Evolutionary conservation across 2,888 invertebrate species (phyloP).

Genomic region (Scaeva pyrastri): DNA sequence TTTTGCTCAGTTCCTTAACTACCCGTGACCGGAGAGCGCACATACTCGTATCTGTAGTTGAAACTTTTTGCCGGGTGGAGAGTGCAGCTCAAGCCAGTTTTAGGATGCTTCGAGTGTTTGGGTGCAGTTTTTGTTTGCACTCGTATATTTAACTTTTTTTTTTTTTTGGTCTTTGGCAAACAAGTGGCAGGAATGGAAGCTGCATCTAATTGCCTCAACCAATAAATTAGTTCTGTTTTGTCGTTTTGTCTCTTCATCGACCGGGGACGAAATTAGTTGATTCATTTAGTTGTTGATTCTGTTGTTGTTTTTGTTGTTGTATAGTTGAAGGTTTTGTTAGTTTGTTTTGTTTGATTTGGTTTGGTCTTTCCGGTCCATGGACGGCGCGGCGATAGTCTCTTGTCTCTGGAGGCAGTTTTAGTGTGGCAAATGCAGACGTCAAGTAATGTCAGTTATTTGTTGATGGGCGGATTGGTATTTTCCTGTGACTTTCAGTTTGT

Average conservation of each 20-base stretch:
- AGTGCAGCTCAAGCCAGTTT: constrained; percentile 53
- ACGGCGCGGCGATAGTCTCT: constrained; percentile 14
- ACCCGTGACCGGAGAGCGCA: constrained; percentile 41
- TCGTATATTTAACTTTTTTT: not conserved
- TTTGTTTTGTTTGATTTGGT: constrained; percentile 24
- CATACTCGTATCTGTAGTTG: constrained; percentile 1
- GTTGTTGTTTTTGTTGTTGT: not conserved
- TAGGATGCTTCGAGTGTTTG: constrained; percentile 50
- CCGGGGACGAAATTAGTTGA: constrained; percentile 70
- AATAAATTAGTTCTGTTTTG: constrained; percentile 72
- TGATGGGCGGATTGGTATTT: constrained; percentile 75
- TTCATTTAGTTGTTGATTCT: constrained; percentile 66
- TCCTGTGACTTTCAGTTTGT: constrained; percentile 53
- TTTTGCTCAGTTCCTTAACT: constrained; percentile 20
- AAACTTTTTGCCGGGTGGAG: not conserved
- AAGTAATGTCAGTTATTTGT: constrained; percentile 73
- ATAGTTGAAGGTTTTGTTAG: too few relatives aligned
- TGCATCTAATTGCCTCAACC: constrained; percentile 74
- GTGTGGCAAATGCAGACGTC: constrained; percentile 76
- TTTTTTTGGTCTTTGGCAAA: constrained; percentile 39
- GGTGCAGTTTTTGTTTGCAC: constrained; percentile 41
- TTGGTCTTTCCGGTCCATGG: constrained; percentile 66
- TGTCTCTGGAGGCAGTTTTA: constrained; percentile 48
- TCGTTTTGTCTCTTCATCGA: constrained; percentile 62
- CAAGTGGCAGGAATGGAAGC: constrained; percentile 73